Conservation (phyloP, 2,113 vertebrate genomes). For the Chlamydotis undulata region DNA sequence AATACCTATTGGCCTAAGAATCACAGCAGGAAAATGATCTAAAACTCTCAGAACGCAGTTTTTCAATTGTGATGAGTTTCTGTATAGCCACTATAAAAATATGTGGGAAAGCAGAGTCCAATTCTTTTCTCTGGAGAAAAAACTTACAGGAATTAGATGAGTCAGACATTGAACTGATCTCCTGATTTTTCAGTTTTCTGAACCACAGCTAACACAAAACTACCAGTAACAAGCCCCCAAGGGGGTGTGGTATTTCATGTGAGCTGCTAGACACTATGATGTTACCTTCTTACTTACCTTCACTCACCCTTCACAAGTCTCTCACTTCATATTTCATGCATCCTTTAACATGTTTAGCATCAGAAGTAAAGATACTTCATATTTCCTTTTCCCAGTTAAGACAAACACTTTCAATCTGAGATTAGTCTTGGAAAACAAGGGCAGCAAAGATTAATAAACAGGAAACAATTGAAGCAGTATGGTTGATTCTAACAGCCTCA, state of each 20-base stretch:
- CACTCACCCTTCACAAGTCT: neutral
- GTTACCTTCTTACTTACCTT: constrained; percentile 40
- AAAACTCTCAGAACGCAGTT: neutral
- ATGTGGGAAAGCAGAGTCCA: neutral
- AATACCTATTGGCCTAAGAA: neutral
- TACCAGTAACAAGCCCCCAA: neutral
- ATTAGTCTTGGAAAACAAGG: constrained; percentile 50
- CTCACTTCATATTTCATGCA: neutral
- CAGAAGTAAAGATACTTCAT: neutral
- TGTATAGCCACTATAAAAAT: neutral
- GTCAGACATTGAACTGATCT: neutral
- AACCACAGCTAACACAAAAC: neutral
- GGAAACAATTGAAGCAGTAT: constrained; percentile 13
- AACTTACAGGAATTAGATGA: neutral
- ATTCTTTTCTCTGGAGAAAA: neutral
- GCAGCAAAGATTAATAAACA: constrained; percentile 40
- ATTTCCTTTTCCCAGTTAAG: constrained; percentile 72
- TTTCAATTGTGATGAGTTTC: neutral
- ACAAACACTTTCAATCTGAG: constrained; percentile 73
- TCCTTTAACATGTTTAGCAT: neutral
- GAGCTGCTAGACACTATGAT: neutral
- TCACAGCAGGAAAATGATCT: neutral
- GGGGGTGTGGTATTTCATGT: neutral
- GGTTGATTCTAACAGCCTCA: neutral
- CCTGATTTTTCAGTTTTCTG: neutral